A percentile compares a stretch with the other conserved stretches of the same genome.
These are phyloP conservation scores for Ceyx margarethae DNA, from an alignment of 2,113 vertebrate genomes.

Conservation along the genomic window DNA sequence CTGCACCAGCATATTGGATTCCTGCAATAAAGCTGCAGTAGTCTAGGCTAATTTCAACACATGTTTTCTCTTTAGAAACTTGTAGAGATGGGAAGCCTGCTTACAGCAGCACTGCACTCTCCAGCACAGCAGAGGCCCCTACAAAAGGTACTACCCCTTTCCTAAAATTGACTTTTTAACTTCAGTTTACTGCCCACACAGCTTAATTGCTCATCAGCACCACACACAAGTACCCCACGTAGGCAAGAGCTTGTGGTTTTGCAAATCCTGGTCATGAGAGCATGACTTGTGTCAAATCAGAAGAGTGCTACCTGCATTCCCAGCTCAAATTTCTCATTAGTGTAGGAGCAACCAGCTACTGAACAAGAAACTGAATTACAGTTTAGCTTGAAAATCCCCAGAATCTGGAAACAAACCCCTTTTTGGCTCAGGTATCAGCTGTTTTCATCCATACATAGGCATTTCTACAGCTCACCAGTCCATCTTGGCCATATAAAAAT, in stretches of 20 bases:
- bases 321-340: neutral
- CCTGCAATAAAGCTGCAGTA: neutral
- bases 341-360: neutral
- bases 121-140: neutral
- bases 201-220: neutral
- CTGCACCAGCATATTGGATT: fast-evolving
- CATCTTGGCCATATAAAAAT: neutral
- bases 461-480: neutral
- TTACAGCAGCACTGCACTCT: neutral
- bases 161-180: neutral
- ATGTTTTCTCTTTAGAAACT: neutral
- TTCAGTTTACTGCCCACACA: neutral
- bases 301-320: neutral
- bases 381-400: neutral
- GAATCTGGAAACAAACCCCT: neutral
- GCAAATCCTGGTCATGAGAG: neutral
- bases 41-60: neutral
- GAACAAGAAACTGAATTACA: neutral
- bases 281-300: neutral
- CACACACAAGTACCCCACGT: fast-evolving
- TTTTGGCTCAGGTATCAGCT: neutral
- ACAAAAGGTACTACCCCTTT: neutral
- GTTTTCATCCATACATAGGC: neutral
- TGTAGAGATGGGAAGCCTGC: neutral
- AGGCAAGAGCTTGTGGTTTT: neutral